Evolutionary conservation across 2,113 vertebrate genomes (phyloP).

Genomic region (Cheilinus undulatus): DNA sequence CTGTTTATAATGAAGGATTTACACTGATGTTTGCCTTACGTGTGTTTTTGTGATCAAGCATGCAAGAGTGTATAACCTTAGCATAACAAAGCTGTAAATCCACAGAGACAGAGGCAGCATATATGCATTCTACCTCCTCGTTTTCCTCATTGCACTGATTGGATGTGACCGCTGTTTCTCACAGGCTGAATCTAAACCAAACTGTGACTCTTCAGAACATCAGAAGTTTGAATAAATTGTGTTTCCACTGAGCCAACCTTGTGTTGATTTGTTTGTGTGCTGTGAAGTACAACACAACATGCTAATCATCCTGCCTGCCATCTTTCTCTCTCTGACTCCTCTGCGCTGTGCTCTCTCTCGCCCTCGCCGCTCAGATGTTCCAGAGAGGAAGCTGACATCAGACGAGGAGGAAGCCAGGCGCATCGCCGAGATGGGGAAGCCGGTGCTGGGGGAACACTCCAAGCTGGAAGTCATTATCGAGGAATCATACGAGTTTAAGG

Average conservation of each 20-base stretch:
- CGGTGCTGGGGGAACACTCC: constrained; percentile 92
- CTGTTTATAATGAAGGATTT: too few relatives aligned
- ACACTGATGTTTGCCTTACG: constrained; percentile 26
- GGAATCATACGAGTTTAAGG: constrained; percentile 99
- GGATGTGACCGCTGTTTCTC: constrained; percentile 11
- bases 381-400: constrained; percentile 91
- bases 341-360: constrained; percentile 20
- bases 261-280: constrained; percentile 29
- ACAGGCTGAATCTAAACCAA: constrained; percentile 1
- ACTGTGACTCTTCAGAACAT: background rate
- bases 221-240: constrained; percentile 12
- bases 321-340: constrained; percentile 11
- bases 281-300: constrained; percentile 13
- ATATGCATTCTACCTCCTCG: background rate
- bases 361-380: constrained; percentile 83
- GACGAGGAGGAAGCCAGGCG: constrained; percentile 96
- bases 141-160: background rate
- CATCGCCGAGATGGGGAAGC: constrained; percentile 98
- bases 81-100: background rate
- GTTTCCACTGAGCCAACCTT: background rate
- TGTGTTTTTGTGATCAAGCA: constrained; percentile 29
- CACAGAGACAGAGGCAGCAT: too few relatives aligned
- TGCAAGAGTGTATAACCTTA: constrained; percentile 25
- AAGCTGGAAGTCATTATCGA: constrained; percentile 98
- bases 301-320: constrained; percentile 21